Base-by-base conservation (phyloP, 2,797 vertebrate species). In the Melanotaenia pygmaea region DNA sequence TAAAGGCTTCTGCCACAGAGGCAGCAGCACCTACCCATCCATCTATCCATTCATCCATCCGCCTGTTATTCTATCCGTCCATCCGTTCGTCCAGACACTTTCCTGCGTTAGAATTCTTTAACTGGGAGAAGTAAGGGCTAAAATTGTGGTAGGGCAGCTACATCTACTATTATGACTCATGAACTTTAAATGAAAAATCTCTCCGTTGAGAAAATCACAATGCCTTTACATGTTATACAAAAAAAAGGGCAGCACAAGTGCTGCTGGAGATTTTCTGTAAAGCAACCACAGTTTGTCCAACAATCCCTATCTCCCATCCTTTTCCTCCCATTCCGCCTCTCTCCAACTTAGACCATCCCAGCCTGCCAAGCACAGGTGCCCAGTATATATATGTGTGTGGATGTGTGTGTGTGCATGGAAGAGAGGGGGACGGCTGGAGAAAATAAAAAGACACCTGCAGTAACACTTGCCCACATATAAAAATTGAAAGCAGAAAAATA, bases 41-140 rank as follows among this genome's bases (percentile, higher is more conserved):
- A 62, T 71, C 81, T 45, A 50, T 50, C 47, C 47, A n/a, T 22
- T 11, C 47, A 8, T 50, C 47, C 50, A 51, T 75, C 66, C 64
- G 70, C 20, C 66, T 43, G 13, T 72, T 51, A 77, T 54, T 65
- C 60, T 47, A 20, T 65, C 66, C 59, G 10, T 68, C 67, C 50
- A 7, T 83, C 77, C 66, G 61, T 91, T 85, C 71, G 37, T 92
- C 85, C 79, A 47, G 90, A 89, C 86, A 91, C 88, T 92, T 90
- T 93, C 77, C 77, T 90, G 91, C 88, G 89, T 88, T 84, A 89
- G 84, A 85, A 77, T 90, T 90, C 76, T 90, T 86, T 91, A 87
- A 89, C 83, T 84, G 92, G 93, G 93, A 93, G 93, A 92, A 87
- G 92, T 94, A 95, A 95, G 94, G 94, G 94, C 94, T 95, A 94